Percentiles rank a stretch among this genome's conserved stretches.
Conservation (phyloP, 2,113 vertebrate species). For the Nycticryphes semicollaris region DNA sequence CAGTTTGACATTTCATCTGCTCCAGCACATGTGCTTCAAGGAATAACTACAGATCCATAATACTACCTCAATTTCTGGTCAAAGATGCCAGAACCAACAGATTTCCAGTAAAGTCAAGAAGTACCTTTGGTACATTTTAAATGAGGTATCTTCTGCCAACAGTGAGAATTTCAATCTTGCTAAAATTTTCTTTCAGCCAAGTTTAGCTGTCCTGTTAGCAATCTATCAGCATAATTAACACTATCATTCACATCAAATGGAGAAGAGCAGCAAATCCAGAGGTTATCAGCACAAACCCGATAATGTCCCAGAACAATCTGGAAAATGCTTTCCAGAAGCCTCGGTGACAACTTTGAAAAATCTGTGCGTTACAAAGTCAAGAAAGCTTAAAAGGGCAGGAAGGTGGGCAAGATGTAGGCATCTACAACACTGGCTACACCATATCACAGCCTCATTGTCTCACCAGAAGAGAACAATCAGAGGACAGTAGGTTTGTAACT, state of each 20-base stretch:
- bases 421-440: not conserved
- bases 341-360: not conserved
- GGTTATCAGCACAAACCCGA: not conserved
- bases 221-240: conserved; percentile 38
- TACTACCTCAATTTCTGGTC: not conserved
- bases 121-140: conserved; percentile 25
- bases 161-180: not conserved
- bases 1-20: conserved; percentile 63
- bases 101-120: conserved; percentile 41
- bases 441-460: not conserved
- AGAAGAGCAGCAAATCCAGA: not conserved
- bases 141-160: conserved; percentile 6
- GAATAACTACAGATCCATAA: conserved; percentile 1
- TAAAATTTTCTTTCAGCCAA: conserved; percentile 42
- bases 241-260: not conserved
- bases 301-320: not conserved
- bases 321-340: not conserved
- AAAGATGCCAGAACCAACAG: conserved; percentile 58
- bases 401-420: not conserved
- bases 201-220: conserved; percentile 25
- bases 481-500: not conserved
- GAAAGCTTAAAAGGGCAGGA: not conserved
- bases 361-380: not conserved
- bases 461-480: not conserved
- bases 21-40: conserved; percentile 44